A percentile compares a stretch with the other conserved stretches of the same genome.
These are phyloP conservation scores for Epistrophe grossulariae DNA, from an alignment of 2,888 invertebrate species.

Conservation along the genomic window DNA sequence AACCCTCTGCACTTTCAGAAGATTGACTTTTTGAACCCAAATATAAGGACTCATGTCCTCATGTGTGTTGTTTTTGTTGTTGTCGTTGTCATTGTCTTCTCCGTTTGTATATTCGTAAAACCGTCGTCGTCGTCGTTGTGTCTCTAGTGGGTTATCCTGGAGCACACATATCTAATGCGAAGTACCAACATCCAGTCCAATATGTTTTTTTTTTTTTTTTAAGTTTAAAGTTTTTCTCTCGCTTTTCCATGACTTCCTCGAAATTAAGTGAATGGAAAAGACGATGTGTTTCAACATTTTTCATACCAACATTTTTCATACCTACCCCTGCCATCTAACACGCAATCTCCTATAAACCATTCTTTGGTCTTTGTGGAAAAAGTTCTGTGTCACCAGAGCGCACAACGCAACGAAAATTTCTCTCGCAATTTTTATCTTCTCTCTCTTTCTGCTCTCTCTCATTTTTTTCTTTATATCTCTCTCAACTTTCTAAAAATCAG, in stretches of 20 bases:
- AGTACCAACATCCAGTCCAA: conserved; percentile 61
- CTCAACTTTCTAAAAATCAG: neutral
- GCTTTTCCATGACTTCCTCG: conserved; percentile 39
- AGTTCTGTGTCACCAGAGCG: conserved; percentile 65
- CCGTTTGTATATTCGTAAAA: too few species aligned
- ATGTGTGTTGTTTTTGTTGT: conserved; percentile 6
- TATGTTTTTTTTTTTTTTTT: conserved; percentile 16
- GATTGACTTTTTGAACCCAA: conserved; percentile 67
- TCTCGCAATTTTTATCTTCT: neutral
- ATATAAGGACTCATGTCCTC: conserved; percentile 58
- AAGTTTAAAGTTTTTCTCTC: conserved; percentile 13
- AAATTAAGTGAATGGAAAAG: conserved; percentile 21
- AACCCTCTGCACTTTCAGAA: conserved; percentile 21
- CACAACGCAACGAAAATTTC: conserved; percentile 11
- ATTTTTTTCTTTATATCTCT: conserved; percentile 3
- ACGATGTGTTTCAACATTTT: neutral
- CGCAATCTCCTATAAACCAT: conserved; percentile 55
- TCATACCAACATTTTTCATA: neutral
- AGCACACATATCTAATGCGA: conserved; percentile 49
- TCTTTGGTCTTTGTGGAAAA: conserved; percentile 49
- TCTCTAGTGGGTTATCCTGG: conserved; percentile 53
- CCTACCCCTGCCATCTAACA: conserved; percentile 24
- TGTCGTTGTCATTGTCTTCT: neutral
- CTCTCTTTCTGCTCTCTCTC: neutral
- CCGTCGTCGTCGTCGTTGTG: conserved; percentile 8